Conservation (phyloP, 1,140 invertebrate species). For the Drosophila setifemur region DNA sequence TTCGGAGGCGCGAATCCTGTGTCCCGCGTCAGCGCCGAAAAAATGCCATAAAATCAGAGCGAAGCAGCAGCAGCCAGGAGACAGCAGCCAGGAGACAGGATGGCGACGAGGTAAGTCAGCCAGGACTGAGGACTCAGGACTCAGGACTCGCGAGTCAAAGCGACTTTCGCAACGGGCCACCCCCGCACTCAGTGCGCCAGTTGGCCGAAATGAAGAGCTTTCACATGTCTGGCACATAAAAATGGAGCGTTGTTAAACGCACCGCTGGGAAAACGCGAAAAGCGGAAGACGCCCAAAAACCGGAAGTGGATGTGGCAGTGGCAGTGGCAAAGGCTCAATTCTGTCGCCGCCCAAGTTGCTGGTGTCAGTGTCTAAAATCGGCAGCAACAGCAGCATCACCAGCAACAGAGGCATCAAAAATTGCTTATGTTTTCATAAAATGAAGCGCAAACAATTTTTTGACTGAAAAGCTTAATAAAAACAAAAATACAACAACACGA, state of each 20-base stretch:
- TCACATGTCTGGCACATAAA: slow-evolving; percentile 78
- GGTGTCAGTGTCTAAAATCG: slow-evolving; percentile 69
- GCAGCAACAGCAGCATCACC: slow-evolving; percentile 21
- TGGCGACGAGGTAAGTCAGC: slow-evolving; percentile 58
- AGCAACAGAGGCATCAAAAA: slow-evolving; percentile 58
- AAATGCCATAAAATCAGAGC: slow-evolving; percentile 79
- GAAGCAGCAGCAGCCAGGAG: slow-evolving; percentile 55
- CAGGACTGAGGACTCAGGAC: not conserved
- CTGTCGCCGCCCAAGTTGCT: slow-evolving; percentile 53
- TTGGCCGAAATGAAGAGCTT: slow-evolving; percentile 70
- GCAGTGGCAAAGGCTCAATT: not conserved
- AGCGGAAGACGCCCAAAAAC: slow-evolving; percentile 20
- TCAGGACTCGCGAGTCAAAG: slow-evolving; percentile 13
- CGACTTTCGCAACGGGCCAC: slow-evolving; percentile 18
- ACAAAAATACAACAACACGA: slow-evolving; percentile 42
- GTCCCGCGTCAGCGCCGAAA: slow-evolving; percentile 30
- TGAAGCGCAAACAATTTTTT: slow-evolving; percentile 78
- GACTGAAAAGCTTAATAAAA: slow-evolving; percentile 77
- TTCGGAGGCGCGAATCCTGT: not conserved
- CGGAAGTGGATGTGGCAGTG: slow-evolving; percentile 10
- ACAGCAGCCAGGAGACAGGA: too few species aligned
- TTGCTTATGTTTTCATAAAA: slow-evolving; percentile 80
- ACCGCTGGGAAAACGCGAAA: slow-evolving; percentile 60
- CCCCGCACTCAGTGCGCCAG: not conserved
- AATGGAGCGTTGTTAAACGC: slow-evolving; percentile 77